A percentile compares a stretch with the other conserved stretches of the same genome.
Conservation (phyloP, 2,888 invertebrate genomes). For the Troilus luridus region DNA sequence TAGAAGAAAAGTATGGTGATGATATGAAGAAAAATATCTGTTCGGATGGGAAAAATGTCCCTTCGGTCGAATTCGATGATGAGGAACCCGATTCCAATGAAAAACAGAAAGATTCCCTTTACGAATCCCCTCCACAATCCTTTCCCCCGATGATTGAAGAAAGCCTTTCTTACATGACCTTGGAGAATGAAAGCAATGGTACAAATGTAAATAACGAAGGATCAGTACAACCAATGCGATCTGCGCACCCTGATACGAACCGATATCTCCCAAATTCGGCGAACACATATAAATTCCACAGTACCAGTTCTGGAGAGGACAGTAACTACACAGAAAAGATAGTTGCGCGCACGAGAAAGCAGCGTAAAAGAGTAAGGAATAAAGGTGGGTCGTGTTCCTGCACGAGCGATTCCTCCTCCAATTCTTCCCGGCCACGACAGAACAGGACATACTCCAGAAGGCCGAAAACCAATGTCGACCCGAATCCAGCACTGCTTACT, state of each 20-base stretch:
- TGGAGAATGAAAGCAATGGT: background rate
- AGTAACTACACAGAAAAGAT: too few relatives aligned
- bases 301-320: background rate
- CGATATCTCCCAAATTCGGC: background rate
- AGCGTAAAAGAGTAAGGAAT: background rate
- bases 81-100: background rate
- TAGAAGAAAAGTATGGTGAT: background rate
- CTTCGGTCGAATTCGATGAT: background rate
- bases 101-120: background rate
- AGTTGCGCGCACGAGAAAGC: background rate
- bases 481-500: background rate
- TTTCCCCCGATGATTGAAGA: background rate
- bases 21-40: background rate
- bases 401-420: background rate
- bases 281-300: background rate
- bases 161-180: background rate
- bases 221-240: background rate
- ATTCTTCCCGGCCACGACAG: background rate
- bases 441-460: background rate
- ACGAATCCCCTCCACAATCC: background rate
- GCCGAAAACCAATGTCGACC: background rate
- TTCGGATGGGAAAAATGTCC: background rate
- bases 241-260: background rate
- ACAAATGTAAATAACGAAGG: background rate
- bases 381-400: background rate